A percentile compares a stretch with the other conserved stretches of the same genome.
These are phyloP conservation scores for Amblyjoppa fuscipennis DNA, from an alignment of 2,888 invertebrate species.

Conservation along the genomic window DNA sequence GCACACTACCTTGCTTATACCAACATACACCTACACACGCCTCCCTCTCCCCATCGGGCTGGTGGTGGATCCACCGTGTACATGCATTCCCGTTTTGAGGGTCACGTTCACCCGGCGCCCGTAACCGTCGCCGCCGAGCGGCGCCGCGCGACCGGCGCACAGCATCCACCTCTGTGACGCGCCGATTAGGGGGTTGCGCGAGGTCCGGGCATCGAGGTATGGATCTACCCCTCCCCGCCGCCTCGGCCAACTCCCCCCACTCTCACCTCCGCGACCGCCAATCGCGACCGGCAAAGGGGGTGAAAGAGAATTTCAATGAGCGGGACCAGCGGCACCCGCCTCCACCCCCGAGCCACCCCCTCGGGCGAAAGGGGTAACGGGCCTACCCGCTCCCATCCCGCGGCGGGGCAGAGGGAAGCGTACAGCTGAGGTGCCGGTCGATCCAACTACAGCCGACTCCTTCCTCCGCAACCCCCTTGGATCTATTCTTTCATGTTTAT, in stretches of 20 bases:
- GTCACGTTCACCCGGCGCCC: conserved; percentile 84
- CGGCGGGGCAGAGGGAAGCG: conserved; percentile 68
- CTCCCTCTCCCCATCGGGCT: conserved; percentile 8
- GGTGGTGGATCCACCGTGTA: conserved; percentile 65
- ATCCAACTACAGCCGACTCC: conserved; percentile 83
- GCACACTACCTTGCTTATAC: not conserved
- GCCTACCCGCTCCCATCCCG: conserved; percentile 39
- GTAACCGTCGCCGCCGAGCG: conserved; percentile 76
- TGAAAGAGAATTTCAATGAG: conserved; percentile 63
- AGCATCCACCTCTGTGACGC: conserved; percentile 66
- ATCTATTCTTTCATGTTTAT: conserved; percentile 33
- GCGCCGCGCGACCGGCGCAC: conserved; percentile 40
- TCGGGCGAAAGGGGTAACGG: conserved; percentile 27
- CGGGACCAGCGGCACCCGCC: not conserved
- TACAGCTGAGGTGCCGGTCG: conserved; percentile 75
- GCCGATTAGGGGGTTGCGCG: conserved; percentile 82
- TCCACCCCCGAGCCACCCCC: conserved; percentile 30
- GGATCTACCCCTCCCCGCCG: conserved; percentile 32
- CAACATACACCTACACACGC: conserved; percentile 16
- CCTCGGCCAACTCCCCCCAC: conserved; percentile 17
- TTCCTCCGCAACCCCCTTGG: conserved; percentile 66
- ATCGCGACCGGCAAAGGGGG: conserved; percentile 39
- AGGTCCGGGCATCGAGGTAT: conserved; percentile 81
- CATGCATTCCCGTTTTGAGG: conserved; percentile 83
- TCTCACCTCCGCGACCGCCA: conserved; percentile 25